Conservation (phyloP, 23 tunicate species). For the Ciona savignyi region DNA sequence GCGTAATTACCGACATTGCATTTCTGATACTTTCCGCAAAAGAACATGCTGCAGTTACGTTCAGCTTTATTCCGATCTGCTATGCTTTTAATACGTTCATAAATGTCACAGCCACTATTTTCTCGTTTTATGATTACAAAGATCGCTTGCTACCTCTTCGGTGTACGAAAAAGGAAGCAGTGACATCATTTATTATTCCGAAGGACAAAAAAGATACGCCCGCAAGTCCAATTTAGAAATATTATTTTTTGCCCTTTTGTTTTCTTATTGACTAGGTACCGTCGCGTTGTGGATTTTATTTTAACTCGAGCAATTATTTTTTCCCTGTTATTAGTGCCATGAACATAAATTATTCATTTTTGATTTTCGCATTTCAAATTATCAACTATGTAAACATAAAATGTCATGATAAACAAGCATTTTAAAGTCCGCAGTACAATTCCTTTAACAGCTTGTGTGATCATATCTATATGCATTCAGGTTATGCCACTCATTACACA, state of each 20-base stretch:
- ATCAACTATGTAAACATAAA: too few species aligned
- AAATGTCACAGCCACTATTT: constrained; percentile 22
- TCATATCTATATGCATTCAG: too few species aligned
- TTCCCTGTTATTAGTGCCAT: background rate
- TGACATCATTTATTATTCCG: too few species aligned
- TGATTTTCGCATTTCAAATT: background rate
- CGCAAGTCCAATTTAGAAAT: background rate
- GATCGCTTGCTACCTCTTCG: constrained; percentile 27
- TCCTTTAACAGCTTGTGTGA: too few species aligned
- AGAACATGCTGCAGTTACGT: constrained; percentile 9
- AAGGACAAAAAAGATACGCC: background rate
- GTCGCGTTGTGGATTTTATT: background rate
- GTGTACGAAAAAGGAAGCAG: too few species aligned
- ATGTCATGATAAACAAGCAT: background rate
- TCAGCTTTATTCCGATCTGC: constrained; percentile 44
- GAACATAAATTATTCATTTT: too few species aligned
- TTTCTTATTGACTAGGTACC: background rate
- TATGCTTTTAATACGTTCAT: constrained; percentile 47
- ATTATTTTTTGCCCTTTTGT: background rate
- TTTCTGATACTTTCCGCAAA: constrained; percentile 6
- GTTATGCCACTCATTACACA: too few species aligned
- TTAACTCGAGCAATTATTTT: background rate
- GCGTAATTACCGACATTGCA: constrained; percentile 11
- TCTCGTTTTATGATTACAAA: constrained; percentile 37
- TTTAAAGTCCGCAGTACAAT: too few species aligned